Conservation (phyloP, 1,140 invertebrate genomes). For the Rhopalosiphum maidis region DNA sequence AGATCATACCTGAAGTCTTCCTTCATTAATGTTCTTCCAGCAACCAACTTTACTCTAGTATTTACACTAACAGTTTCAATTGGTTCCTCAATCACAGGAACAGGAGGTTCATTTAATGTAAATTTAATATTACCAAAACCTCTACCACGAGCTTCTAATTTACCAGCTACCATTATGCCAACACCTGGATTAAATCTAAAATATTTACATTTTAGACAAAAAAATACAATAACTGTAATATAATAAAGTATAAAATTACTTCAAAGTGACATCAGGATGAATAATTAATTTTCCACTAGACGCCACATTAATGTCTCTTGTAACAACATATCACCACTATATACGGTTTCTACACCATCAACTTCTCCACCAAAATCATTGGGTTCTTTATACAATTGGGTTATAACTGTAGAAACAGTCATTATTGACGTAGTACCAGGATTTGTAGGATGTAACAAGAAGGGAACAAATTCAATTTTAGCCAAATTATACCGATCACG, state of each 20-base stretch:
- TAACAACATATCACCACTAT: slow-evolving; percentile 81
- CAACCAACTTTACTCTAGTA: slow-evolving; percentile 77
- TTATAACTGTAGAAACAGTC: slow-evolving; percentile 75
- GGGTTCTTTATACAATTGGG: slow-evolving; percentile 63
- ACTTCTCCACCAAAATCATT: slow-evolving; percentile 83
- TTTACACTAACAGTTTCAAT: slow-evolving; percentile 65
- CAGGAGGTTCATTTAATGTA: slow-evolving; percentile 75
- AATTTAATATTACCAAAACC: slow-evolving; percentile 78
- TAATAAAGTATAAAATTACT: slow-evolving; percentile 63
- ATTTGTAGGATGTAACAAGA: slow-evolving; percentile 82
- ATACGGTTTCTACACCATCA: slow-evolving; percentile 81
- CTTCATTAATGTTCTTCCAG: slow-evolving; percentile 78
- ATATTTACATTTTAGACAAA: slow-evolving; percentile 58
- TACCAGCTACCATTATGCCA: slow-evolving; percentile 95
- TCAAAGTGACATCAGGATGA: slow-evolving; percentile 83
- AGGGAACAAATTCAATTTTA: slow-evolving; percentile 85
- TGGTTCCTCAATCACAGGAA: slow-evolving; percentile 66
- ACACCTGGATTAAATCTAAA: slow-evolving; percentile 83
- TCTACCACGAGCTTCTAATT: slow-evolving; percentile 81
- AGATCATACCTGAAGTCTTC: slow-evolving; percentile 74
- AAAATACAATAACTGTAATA: background rate
- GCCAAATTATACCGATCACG: slow-evolving; percentile 92
- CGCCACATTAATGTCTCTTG: slow-evolving; percentile 88
- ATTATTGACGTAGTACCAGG: slow-evolving; percentile 80
- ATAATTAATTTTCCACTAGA: slow-evolving; percentile 86